phyloP scores from a whole-genome alignment of 2,888 invertebrate genomes.

The Apoda limacodes region DNA sequence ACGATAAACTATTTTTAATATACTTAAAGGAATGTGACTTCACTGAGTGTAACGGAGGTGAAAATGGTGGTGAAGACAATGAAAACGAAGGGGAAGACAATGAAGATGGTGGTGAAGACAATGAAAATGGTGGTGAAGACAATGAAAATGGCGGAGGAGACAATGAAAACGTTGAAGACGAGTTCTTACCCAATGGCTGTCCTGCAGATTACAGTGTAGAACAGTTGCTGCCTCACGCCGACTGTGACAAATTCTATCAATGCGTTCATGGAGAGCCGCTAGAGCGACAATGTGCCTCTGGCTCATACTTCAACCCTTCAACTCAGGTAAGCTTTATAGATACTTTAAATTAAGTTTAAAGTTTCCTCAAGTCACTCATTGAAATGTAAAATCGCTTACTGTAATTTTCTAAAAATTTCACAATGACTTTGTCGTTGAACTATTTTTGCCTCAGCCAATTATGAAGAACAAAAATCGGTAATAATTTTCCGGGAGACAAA shows the following conservation, averaged over 20 bases:
- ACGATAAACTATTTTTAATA: too few relatives aligned
- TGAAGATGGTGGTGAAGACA: constrained; percentile 2
- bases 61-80: constrained; percentile 11
- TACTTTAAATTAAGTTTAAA: too few relatives aligned
- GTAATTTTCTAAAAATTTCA: too few relatives aligned
- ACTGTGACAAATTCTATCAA: constrained; percentile 30
- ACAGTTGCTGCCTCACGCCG: constrained; percentile 27
- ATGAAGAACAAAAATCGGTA: too few relatives aligned
- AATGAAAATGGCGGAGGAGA: neutral
- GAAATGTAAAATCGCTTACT: too few relatives aligned
- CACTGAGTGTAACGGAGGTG: constrained; percentile 5
- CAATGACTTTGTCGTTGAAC: too few relatives aligned
- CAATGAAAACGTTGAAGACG: constrained; percentile 5
- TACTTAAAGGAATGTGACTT: constrained; percentile 4
- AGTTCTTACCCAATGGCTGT: constrained; percentile 24
- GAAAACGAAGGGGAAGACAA: constrained; percentile 4
- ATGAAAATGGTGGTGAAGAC: neutral
- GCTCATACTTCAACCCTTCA: constrained; percentile 30
- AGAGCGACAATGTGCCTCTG: constrained; percentile 24
- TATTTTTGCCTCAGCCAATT: too few relatives aligned
- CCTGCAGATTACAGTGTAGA: constrained; percentile 25
- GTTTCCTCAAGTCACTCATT: too few relatives aligned
- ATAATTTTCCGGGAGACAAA: too few relatives aligned
- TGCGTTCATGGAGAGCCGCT: constrained; percentile 28
- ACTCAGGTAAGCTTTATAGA: constrained; percentile 30